These are phyloP conservation scores for Epizoanthus scotinus DNA, from an alignment of 92 coral and sea anemone species.

Conservation along the genomic window DNA sequence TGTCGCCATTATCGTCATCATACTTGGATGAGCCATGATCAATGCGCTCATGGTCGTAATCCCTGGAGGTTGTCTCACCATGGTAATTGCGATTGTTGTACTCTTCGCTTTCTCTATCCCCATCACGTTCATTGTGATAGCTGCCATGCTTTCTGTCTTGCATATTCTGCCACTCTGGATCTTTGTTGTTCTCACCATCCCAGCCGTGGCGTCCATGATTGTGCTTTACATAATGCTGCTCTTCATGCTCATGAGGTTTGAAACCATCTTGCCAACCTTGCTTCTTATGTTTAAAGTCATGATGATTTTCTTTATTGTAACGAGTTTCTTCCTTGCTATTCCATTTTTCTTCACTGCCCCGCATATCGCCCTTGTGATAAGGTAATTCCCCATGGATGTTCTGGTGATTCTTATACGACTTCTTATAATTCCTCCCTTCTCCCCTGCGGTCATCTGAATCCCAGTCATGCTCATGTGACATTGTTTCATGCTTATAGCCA, in stretches of 20 bases:
- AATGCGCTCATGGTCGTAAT: background rate
- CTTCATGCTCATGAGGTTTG: background rate
- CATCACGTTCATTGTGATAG: background rate
- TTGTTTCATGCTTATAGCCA: background rate
- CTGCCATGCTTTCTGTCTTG: background rate
- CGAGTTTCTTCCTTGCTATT: background rate
- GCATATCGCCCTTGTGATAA: constrained; percentile 4
- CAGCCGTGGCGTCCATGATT: background rate
- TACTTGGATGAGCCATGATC: constrained; percentile 1
- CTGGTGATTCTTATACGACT: background rate
- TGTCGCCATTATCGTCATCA: background rate
- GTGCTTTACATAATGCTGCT: background rate
- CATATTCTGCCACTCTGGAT: background rate
- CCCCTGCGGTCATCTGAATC: background rate
- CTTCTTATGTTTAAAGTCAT: background rate
- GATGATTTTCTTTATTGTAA: background rate
- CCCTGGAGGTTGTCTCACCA: background rate
- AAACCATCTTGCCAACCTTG: background rate
- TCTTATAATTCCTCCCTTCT: background rate
- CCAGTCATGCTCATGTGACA: background rate
- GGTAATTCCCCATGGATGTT: background rate
- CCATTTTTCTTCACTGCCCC: background rate
- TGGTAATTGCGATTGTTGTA: background rate
- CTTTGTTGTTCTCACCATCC: constrained; percentile 9
- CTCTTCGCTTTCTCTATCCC: too few species aligned